These are phyloP conservation scores for Mus spretus DNA, from an alignment of 2,797 vertebrate species.

Conservation along the genomic window DNA sequence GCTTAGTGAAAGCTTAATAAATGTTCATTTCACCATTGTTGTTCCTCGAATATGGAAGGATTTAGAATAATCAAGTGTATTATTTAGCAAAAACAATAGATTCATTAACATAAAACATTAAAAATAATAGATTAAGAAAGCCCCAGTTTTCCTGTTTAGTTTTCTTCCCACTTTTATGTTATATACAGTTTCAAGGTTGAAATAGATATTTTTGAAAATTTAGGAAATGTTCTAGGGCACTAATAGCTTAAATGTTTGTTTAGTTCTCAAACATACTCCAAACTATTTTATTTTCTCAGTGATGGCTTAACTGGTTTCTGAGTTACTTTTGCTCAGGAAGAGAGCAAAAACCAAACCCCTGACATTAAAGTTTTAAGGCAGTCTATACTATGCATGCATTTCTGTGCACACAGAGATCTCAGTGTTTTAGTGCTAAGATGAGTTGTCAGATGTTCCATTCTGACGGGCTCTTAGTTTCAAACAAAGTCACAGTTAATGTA, in stretches of 20 bases:
- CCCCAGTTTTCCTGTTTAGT: neutral
- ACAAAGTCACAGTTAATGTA: neutral
- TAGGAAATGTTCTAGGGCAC: neutral
- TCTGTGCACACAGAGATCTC: neutral
- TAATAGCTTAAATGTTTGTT: neutral
- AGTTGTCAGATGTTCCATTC: neutral
- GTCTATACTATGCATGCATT: accelerated
- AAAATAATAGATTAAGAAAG: neutral
- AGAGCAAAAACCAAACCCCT: neutral
- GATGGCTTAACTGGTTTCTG: neutral
- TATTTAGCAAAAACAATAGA: constrained; percentile 20
- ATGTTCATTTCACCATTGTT: constrained; percentile 20
- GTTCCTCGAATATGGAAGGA: neutral
- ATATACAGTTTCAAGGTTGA: neutral
- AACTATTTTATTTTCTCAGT: neutral
- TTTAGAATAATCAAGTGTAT: neutral
- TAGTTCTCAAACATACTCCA: constrained; percentile 16
- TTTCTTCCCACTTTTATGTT: neutral
- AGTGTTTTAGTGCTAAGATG: neutral
- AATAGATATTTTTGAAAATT: neutral
- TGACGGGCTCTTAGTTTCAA: neutral
- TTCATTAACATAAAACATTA: neutral
- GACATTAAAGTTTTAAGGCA: neutral
- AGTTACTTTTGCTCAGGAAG: constrained; percentile 11
- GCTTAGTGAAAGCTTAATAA: neutral